Evolutionary conservation across 2,888 invertebrate species (phyloP).

Genomic region (Synanthedon formicaeformis): DNA sequence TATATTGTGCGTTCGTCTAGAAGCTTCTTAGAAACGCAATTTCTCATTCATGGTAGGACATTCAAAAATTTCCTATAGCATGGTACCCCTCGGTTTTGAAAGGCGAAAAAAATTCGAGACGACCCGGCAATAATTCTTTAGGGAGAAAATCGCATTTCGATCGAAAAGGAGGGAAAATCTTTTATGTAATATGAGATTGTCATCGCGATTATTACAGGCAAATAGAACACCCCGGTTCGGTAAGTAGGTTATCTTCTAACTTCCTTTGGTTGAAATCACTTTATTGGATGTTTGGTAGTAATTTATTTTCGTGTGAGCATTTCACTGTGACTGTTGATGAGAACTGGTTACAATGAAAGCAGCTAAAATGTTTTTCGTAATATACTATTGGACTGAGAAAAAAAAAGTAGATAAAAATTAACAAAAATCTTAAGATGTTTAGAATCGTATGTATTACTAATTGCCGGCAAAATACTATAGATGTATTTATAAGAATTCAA

Average conservation of each 20-base stretch:
- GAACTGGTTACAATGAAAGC: too few species aligned
- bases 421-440: too few species aligned
- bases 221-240: constrained; percentile 69
- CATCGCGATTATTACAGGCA: constrained; percentile 71
- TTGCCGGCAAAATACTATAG: too few species aligned
- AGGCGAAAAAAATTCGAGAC: constrained; percentile 58
- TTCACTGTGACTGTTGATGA: neutral
- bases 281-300: constrained; percentile 55
- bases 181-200: constrained; percentile 71
- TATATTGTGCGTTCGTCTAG: too few species aligned
- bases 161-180: constrained; percentile 68
- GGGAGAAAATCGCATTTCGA: constrained; percentile 69
- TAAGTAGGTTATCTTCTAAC: constrained; percentile 68
- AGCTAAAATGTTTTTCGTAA: too few species aligned
- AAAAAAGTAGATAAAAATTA: too few species aligned
- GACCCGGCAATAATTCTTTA: constrained; percentile 61
- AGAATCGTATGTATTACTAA: too few species aligned
- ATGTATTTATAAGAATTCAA: too few species aligned
- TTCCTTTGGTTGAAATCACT: constrained; percentile 61
- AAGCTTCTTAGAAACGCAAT: constrained; percentile 43
- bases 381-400: too few species aligned
- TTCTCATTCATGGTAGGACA: constrained; percentile 62
- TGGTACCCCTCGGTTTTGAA: constrained; percentile 53
- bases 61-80: constrained; percentile 54
- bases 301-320: constrained; percentile 12